Percentiles rank a stretch among this genome's conserved stretches.
These are phyloP conservation scores for Tringa solitaria DNA, from an alignment of 2,113 vertebrate species.

Conservation along the genomic window DNA sequence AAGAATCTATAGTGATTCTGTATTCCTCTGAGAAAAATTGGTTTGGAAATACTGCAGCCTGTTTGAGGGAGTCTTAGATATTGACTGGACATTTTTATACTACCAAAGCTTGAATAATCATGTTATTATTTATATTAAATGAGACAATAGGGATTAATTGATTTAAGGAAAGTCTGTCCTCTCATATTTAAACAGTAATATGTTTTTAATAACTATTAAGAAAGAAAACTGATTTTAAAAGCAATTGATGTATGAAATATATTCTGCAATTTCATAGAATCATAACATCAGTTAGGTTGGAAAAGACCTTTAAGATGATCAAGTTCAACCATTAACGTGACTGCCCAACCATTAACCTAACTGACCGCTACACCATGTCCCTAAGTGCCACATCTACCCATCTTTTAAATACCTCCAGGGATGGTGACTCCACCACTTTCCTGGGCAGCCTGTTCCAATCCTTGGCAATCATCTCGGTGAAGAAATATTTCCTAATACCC, in stretches of 20 bases:
- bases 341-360: not conserved
- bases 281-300: not conserved
- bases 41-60: not conserved
- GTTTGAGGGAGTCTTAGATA: not conserved
- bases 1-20: not conserved
- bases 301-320: not conserved
- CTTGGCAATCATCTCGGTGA: not conserved
- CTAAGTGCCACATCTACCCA: not conserved
- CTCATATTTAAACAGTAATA: not conserved
- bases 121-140: not conserved
- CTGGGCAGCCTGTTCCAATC: not conserved
- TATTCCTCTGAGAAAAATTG: not conserved
- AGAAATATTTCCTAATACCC: not conserved
- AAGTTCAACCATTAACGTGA: not conserved
- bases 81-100: not conserved
- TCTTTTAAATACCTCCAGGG: not conserved
- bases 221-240: not conserved
- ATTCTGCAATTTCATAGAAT: not conserved
- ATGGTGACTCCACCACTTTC: not conserved
- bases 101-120: not conserved
- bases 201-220: not conserved
- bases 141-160: not conserved
- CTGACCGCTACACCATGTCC: not conserved
- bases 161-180: not conserved
- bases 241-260: fast-evolving